A percentile compares a stretch with the other conserved stretches of the same genome.
Conservation (phyloP, 92 coral and sea anemone species). For the Bergia puertoricense region DNA sequence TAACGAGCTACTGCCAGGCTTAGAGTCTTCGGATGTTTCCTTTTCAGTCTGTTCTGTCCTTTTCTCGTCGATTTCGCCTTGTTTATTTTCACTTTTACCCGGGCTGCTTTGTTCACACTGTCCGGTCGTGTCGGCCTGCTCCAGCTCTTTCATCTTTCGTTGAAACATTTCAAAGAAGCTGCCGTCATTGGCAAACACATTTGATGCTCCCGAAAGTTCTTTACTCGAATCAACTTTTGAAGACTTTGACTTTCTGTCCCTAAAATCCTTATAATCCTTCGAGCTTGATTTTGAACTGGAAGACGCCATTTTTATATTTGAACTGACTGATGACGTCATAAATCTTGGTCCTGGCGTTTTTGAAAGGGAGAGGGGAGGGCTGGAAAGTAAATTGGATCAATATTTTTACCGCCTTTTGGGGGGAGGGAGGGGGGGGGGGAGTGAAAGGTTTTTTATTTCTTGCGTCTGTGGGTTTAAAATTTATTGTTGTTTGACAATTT, state of each 20-base stretch:
- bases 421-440: too few relatives aligned
- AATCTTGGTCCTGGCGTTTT: not conserved
- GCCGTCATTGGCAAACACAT: slow-evolving; percentile 91
- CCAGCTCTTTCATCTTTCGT: slow-evolving; percentile 78
- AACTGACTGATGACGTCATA: not conserved
- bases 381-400: too few relatives aligned
- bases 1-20: slow-evolving; percentile 33
- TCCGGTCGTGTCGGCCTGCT: slow-evolving; percentile 26
- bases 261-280: slow-evolving; percentile 20
- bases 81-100: not conserved
- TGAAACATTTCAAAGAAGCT: slow-evolving; percentile 91
- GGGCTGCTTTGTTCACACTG: not conserved
- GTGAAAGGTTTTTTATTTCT: too few relatives aligned
- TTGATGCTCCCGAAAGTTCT: slow-evolving; percentile 31
- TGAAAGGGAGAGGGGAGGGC: too few relatives aligned
- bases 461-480: too few relatives aligned
- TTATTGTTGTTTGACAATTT: too few relatives aligned
- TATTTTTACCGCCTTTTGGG: too few relatives aligned
- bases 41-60: slow-evolving; percentile 12
- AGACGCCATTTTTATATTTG: slow-evolving; percentile 31
- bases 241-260: not conserved
- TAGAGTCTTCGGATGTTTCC: slow-evolving; percentile 29
- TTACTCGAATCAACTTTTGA: slow-evolving; percentile 8
- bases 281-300: slow-evolving; percentile 13
- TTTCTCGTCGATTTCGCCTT: slow-evolving; percentile 21